Conservation (phyloP, 2,797 vertebrate genomes). For the Lates japonicus region DNA sequence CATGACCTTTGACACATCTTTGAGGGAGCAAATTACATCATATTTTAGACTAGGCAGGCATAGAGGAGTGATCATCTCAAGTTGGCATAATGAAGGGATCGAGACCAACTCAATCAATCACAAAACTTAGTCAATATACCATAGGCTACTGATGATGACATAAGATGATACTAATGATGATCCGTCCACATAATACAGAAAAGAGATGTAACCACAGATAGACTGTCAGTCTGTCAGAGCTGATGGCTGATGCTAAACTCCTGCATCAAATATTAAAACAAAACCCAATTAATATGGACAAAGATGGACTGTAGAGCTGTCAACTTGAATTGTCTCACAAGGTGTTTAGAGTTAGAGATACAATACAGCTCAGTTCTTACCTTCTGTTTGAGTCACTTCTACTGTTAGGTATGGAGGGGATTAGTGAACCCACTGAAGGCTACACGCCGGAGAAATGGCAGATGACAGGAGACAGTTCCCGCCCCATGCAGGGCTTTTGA, state of each 20-base stretch:
- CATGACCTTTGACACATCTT: conserved; percentile 15
- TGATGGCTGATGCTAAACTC: conserved; percentile 19
- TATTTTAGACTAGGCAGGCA: neutral
- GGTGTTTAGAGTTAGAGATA: conserved; percentile 24
- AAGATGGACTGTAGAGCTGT: conserved; percentile 4
- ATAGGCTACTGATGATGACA: too few relatives aligned
- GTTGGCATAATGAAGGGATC: neutral
- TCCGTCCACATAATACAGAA: neutral
- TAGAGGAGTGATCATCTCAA: neutral
- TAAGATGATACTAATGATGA: neutral
- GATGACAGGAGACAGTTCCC: conserved; percentile 42
- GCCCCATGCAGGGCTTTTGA: conserved; percentile 27
- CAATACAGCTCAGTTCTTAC: conserved; percentile 54
- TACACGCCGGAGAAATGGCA: conserved; percentile 46
- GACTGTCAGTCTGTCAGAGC: neutral
- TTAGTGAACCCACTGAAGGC: conserved; percentile 62
- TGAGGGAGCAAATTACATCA: neutral
- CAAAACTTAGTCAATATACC: neutral
- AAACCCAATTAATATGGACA: conserved; percentile 44
- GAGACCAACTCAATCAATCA: neutral
- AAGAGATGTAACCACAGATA: neutral
- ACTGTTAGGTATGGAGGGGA: conserved; percentile 53
- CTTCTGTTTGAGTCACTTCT: conserved; percentile 59
- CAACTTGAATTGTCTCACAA: neutral
- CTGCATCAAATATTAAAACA: conserved; percentile 49